phyloP scores from a whole-genome alignment of 2,113 vertebrate species.

The Callithrix jacchus region DNA sequence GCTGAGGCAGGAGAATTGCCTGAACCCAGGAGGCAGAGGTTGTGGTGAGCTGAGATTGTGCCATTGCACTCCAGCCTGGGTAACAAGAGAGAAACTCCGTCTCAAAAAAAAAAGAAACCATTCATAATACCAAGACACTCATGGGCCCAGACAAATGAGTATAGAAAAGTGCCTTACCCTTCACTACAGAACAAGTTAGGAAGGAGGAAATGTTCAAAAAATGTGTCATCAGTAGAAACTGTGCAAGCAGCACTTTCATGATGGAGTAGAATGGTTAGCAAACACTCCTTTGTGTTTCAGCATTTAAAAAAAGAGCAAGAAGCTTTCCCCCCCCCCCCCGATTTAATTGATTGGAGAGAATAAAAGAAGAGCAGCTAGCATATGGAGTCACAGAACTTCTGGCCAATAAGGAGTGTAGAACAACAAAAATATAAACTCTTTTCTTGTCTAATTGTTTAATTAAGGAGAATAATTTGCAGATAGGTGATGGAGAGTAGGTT shows the following conservation, averaged over 20 bases:
- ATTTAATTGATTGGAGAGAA: neutral
- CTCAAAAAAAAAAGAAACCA: too few species aligned
- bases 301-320: neutral
- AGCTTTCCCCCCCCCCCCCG: neutral
- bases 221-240: neutral
- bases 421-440: neutral
- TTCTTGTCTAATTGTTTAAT: neutral
- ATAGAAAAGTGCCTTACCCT: neutral
- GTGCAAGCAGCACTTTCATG: neutral
- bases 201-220: neutral
- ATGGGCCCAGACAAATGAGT: neutral
- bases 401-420: neutral
- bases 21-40: too few species aligned
- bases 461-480: neutral
- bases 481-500: neutral
- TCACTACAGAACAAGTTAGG: neutral
- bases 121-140: accelerated
- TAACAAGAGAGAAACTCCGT: too few species aligned
- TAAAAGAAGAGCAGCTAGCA: neutral
- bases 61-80: too few species aligned
- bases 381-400: neutral
- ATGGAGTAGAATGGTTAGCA: neutral
- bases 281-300: neutral
- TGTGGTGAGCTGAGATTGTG: too few species aligned
- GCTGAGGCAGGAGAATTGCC: too few species aligned